Evolutionary conservation across 1,140 invertebrate genomes (phyloP).

Genomic region (Caenorhabditis tropicalis): DNA sequence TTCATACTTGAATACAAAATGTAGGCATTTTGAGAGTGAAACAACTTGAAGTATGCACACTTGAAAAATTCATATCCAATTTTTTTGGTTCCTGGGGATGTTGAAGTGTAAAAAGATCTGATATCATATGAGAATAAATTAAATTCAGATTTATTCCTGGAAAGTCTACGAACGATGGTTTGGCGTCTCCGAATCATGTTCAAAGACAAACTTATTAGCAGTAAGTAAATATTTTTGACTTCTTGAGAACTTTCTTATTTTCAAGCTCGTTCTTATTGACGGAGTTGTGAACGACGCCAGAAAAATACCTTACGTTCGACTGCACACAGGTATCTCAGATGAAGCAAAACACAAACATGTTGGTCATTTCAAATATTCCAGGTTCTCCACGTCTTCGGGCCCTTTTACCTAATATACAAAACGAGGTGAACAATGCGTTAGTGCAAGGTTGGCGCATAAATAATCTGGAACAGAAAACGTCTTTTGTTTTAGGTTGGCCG

Average conservation of each 20-base stretch:
- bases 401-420: constrained; percentile 57
- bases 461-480: background rate
- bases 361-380: constrained; percentile 40
- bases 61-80: too few species aligned
- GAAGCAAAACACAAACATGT: background rate
- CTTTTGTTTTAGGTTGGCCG: constrained; percentile 55
- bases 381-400: constrained; percentile 51
- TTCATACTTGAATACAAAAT: too few species aligned
- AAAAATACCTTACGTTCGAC: constrained; percentile 59
- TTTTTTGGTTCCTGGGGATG: too few species aligned
- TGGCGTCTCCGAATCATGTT: constrained; percentile 34
- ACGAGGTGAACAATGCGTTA: constrained; percentile 59
- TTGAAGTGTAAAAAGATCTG: too few species aligned
- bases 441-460: constrained; percentile 58
- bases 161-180: constrained; percentile 61
- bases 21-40: too few species aligned
- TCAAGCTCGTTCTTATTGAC: constrained; percentile 53
- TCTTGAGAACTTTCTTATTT: background rate
- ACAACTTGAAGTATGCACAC: too few species aligned
- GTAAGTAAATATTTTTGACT: background rate
- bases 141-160: constrained; percentile 56
- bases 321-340: constrained; percentile 53
- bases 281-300: constrained; percentile 57
- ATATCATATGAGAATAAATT: too few species aligned
- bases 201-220: constrained; percentile 48